Evolutionary conservation across 2,113 vertebrate genomes (phyloP), one percentile per base, ranked within the genome.

Genomic region (Junco hyemalis): DNA sequence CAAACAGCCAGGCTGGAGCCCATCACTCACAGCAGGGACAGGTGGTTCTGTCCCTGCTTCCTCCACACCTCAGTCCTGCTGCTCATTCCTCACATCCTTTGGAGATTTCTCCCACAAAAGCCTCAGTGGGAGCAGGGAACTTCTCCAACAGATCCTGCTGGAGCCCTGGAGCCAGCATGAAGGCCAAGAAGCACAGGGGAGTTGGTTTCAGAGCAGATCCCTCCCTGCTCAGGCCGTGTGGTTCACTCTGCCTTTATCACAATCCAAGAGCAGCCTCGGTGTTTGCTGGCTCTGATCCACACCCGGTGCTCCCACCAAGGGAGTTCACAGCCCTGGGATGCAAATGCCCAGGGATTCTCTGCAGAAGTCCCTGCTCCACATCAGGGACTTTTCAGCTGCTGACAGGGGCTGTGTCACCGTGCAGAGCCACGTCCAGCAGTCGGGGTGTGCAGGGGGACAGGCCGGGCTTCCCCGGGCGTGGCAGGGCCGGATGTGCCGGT

Each of bases 311-410:
- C 65, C 90, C 1, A 3, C 47, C 0, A 25, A 45, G 84, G 89
- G 89, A 82, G 63, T 92, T 95, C 96, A 92, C 89, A 53, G 86
- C 47, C 25, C 21, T 4, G 84, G 83, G 77, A 48, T 74, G 91
- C 77, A 26, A 84, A 65, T 3, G 33, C 61, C 73, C 45, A 45
- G 94, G 91, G 87, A 45, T 90, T 96, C 89, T 92, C 92, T 65
- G 4, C 28, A 23, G 35, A 65, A 88, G 42, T 93, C 86, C 76
- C 82, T 73, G 54, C 24, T 57, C 33, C 22, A 36, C 42, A 40
- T 28, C 7, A 6, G 94, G 95, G 96, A 85, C 81, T 95, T 96
- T 92, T 68, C 68, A 57, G 84, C 78, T 63, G 81, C 61, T 73
- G 73, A 8, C 86, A 42, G 24, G 22, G 4, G 51, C 68, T 3